Evolutionary conservation across 2,888 invertebrate genomes (phyloP), one percentile per base, ranked within the genome.

Genomic region (Dorcus parallelipipedus): DNA sequence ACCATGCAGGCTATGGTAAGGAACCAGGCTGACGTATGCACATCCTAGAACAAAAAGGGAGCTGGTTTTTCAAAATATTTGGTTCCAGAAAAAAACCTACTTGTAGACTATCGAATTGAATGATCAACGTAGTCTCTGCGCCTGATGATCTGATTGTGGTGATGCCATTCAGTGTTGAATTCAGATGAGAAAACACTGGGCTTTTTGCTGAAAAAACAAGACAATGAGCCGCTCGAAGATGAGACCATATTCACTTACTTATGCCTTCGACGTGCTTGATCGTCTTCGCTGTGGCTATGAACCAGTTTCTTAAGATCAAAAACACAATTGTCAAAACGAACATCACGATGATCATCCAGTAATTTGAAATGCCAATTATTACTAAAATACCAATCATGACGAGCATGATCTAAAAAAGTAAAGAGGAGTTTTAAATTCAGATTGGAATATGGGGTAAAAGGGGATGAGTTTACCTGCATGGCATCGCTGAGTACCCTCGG

Each of bases 181-280:
- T 89, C 68, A 95, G 83, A 75, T 95, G 93, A 0, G 93, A 90
- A 75, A 94, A 94, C 0, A 96, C 90, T 0, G 96, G 95, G 79
- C 93, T 93, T 61, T 91, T 85, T 52, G 88, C 91, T 80, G 81
- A 76, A 66, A 14, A 56, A 49, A 7, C n/a, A 23, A 23, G n/a
- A 48, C 26, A 38, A 38, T 10, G 4, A 49, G 17, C 14, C 5
- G 9, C 9, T 9, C 26, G 3, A 20, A 3, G 9, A 20, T 41
- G n/a, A 10, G 14, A 41, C 10, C 2, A 42, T 42, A 81, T 4
- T 93, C 20, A 68, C 75, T 76, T 73, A 82, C 82, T 78, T 50
- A 76, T 74, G 56, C 82, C 82, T 70, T 83, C 83, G 9, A 82
- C 77, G 78, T 86, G 83, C 78, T 86, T 93, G 53, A 92, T 80